phyloP scores from a whole-genome alignment of 1,140 invertebrate genomes.

The Battus philenor region DNA sequence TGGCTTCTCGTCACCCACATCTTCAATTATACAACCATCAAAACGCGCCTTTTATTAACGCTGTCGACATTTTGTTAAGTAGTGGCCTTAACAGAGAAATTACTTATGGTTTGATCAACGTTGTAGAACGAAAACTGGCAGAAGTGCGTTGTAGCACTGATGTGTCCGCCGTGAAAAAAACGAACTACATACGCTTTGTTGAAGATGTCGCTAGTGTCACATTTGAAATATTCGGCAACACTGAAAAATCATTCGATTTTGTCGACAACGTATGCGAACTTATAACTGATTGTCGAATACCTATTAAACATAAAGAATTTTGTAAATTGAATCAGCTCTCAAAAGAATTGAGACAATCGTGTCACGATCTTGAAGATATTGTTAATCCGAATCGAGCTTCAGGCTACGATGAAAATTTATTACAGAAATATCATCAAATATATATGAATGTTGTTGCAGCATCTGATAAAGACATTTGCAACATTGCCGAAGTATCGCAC shows the following conservation, averaged over 20 bases:
- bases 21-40: conserved; percentile 67
- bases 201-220: conserved; percentile 70
- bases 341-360: conserved; percentile 58
- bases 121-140: conserved; percentile 67
- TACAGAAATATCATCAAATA: conserved; percentile 66
- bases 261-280: conserved; percentile 65
- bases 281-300: conserved; percentile 62
- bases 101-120: conserved; percentile 68
- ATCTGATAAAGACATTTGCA: conserved; percentile 66
- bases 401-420: conserved; percentile 42
- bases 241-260: conserved; percentile 60
- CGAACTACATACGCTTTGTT: conserved; percentile 67
- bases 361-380: conserved; percentile 49
- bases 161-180: conserved; percentile 62
- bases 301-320: conserved; percentile 70
- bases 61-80: conserved; percentile 66
- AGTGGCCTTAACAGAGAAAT: conserved; percentile 71
- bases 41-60: conserved; percentile 68
- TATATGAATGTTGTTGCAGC: conserved; percentile 68
- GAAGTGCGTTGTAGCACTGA: conserved; percentile 61
- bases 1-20: conserved; percentile 60
- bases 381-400: conserved; percentile 34
- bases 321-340: conserved; percentile 66
- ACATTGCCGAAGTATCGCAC: conserved; percentile 52
- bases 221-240: conserved; percentile 69